Conservation (phyloP, 2,797 vertebrate species). For the Prionace glauca region DNA sequence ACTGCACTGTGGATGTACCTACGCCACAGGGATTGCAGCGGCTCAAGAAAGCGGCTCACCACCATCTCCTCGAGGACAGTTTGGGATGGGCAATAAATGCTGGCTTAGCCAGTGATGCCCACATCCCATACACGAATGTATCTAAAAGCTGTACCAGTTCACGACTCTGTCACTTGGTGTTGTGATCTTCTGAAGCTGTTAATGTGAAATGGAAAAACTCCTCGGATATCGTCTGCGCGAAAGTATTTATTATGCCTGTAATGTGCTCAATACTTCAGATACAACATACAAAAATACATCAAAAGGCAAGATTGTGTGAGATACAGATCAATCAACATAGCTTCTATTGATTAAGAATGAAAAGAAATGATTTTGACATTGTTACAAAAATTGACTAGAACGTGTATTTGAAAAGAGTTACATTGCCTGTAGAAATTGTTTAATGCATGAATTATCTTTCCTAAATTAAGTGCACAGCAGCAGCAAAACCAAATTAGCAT, state of each 20-base stretch:
- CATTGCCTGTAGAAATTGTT: not conserved
- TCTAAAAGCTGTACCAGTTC: too few species aligned
- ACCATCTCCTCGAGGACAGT: too few species aligned
- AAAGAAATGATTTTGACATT: not conserved
- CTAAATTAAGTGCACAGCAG: constrained; percentile 22
- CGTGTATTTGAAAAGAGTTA: not conserved
- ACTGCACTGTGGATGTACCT: too few species aligned
- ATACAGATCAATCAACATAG: not conserved
- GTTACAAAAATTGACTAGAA: not conserved
- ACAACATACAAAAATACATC: not conserved
- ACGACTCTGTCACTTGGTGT: too few species aligned
- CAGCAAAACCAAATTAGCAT: not conserved
- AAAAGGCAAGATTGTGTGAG: not conserved
- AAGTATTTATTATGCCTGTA: not conserved
- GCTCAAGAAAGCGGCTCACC: too few species aligned
- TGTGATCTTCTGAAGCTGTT: too few species aligned
- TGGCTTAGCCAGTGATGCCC: too few species aligned
- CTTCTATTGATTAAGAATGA: not conserved
- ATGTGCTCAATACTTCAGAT: not conserved
- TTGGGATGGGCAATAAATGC: too few species aligned
- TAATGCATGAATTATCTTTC: not conserved
- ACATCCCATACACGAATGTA: too few species aligned
- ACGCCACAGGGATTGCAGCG: too few species aligned
- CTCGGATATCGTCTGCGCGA: not conserved
- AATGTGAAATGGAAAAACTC: not conserved